Base-by-base conservation (phyloP, 2,888 invertebrate species). In the Sinotaia quadrata region DNA sequence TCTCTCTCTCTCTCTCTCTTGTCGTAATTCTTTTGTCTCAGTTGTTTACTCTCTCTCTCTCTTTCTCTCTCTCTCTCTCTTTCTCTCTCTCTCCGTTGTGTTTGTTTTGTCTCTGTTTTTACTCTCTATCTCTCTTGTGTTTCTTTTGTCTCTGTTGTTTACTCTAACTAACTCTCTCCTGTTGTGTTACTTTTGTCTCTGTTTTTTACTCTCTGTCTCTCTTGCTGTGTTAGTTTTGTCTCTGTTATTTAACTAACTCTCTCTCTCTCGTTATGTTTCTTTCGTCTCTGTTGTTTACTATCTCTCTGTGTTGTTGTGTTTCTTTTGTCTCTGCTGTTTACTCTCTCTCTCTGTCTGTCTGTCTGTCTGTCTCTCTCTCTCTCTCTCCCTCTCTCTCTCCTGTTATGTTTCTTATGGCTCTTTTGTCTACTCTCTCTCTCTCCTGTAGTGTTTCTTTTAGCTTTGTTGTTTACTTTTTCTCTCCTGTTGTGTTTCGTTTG, bases 31-130 rank as follows among this genome's bases (percentile, higher is more conserved):
- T n/a, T 29, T 29, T 49, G 21, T 58, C 51, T 36, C 49, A 33
- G 21, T 31, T 34, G 31, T 33, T 27, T 8, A 47, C 49, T 47
- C 49, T 44, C 44, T 58, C 58, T 57, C 66, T 57, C 47, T 57
- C 33, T 47, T 34, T 47, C 57, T 24, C 47, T 44, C 47, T 47
- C 49, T 31, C 49, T 31, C 47, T 47, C 49, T 31, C 49, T 31
- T 33, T 47, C 34, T 31, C 31, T 18, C 61, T 7, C 49, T 33
- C 21, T 61, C 49, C 37, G 4, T 21, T 34, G 12, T 24, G 8
- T 7, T 24, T 51, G 15, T 51, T 41, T 18, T 41, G 12, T 18
- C 18, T 41, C 44, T 41, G 12, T 18, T 41, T 41, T 18, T 41
- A 27, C 29, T 24, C 31, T 8, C 27, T 37, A 4, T 49, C 1